Base-by-base conservation (phyloP, 2,113 vertebrate species). In the Ascaphus truei region DNA sequence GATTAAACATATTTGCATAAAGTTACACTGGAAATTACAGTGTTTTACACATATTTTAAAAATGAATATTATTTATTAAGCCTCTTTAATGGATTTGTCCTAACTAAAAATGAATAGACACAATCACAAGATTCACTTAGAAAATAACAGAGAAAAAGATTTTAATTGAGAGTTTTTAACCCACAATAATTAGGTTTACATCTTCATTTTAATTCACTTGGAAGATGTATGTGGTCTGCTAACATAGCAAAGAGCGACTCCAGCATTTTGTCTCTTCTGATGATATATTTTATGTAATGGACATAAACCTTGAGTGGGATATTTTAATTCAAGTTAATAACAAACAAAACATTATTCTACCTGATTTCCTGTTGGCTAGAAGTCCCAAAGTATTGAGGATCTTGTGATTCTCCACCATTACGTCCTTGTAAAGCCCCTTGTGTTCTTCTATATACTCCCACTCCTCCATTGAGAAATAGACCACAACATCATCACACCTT, bases 361-460 rank as follows among this genome's bases (percentile, higher is more conserved):
- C 39, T 16, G 39, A 43, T 43, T n/a, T n/a, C 15, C 15, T 3
- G 39, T 7, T 8, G 7, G 15, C 47, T 64, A 11, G 48, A 10
- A 36, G 16, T 29, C 12, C n/a, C n/a, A 23, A 2, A 2, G 30
- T 10, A 11, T 20, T 60, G 30, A 27, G 4, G 10, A 31, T 20
- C 7, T 47, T 55, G 7, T 37, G n/a, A 22, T 30, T 68, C 34
- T 68, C 34, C 7, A 31, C n/a, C 43, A 59, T 25, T 22, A 68
- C 13, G 13, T 68, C 66, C 37, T 51, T 37, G 27, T 68, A 68
- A 34, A 51, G 30, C n/a, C 60, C 56, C 66, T 68, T 37, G 56
- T 68, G 55, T 48, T 48, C 43, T 34, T 68, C 55, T 20, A 68
- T 68, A 59, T 59, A 68, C 25, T 68, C 52, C 66, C 66, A 68